Evolutionary conservation across 1,140 invertebrate species (phyloP).

Genomic region (Macrobrachium rosenbergii): DNA sequence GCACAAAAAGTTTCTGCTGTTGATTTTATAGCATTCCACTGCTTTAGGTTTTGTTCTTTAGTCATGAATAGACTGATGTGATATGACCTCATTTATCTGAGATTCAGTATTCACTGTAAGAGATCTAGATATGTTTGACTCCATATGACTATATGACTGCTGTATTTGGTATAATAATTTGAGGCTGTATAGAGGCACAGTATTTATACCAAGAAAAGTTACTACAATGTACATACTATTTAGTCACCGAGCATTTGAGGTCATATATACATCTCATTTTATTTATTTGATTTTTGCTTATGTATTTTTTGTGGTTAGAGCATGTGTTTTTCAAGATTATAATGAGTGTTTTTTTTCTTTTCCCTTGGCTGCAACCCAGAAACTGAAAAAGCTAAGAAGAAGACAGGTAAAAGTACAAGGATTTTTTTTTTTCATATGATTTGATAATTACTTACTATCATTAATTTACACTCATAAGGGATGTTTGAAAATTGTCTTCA

Average conservation of each 20-base stretch:
- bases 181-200: too few relatives aligned
- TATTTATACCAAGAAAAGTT: too few relatives aligned
- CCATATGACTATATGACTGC: too few relatives aligned
- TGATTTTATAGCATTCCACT: neutral
- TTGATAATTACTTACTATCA: conserved; percentile 24
- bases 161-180: too few relatives aligned
- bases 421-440: conserved; percentile 31
- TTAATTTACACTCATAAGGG: neutral
- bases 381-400: conserved; percentile 91
- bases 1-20: neutral
- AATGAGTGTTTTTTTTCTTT: conserved; percentile 56
- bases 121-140: too few relatives aligned
- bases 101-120: too few relatives aligned
- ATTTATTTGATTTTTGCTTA: conserved; percentile 27
- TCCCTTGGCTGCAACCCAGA: conserved; percentile 74
- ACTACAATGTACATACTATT: too few relatives aligned
- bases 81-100: too few relatives aligned
- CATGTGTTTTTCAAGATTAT: conserved; percentile 27
- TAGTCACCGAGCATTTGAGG: neutral
- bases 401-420: conserved; percentile 75
- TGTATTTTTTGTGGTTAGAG: conserved; percentile 35
- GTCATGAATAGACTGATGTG: too few relatives aligned
- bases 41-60: conserved; percentile 20
- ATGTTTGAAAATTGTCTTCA: neutral
- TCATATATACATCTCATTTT: conserved; percentile 12